Evolutionary conservation across 1,140 invertebrate species (phyloP).

Genomic region (Triops longicaudatus): DNA sequence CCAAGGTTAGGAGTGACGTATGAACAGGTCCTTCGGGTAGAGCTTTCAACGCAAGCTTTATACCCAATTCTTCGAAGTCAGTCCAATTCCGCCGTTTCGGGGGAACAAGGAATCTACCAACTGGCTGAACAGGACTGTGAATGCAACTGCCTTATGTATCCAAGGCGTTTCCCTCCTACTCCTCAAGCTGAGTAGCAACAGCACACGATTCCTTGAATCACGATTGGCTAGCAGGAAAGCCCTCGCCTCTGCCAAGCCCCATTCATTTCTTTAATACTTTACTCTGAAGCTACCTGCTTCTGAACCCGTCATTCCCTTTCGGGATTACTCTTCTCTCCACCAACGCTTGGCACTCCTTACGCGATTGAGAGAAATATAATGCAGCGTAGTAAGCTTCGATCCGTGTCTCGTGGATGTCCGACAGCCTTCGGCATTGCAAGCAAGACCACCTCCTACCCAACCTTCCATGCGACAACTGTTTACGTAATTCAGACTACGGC

Average conservation of each 20-base stretch:
- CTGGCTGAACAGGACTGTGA: neutral
- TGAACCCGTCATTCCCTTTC: too few species aligned
- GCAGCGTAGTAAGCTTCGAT: too few species aligned
- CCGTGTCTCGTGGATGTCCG: too few species aligned
- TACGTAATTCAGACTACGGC: too few species aligned
- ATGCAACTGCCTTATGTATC: neutral
- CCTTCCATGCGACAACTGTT: too few species aligned
- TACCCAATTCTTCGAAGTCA: neutral
- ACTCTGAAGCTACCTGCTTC: too few species aligned
- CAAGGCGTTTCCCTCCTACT: neutral
- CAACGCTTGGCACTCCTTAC: too few species aligned
- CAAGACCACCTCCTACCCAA: too few species aligned
- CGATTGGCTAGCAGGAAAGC: neutral
- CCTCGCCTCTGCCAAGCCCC: neutral
- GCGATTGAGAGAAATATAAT: too few species aligned
- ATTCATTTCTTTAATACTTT: too few species aligned
- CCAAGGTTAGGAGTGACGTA: neutral
- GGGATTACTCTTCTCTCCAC: too few species aligned
- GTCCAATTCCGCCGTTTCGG: neutral
- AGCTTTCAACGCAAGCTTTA: neutral
- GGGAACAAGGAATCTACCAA: neutral
- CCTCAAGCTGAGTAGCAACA: neutral
- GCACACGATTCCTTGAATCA: neutral
- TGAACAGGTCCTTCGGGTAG: neutral
- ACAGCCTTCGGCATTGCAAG: too few species aligned